Evolutionary conservation across 2,797 vertebrate species (phyloP).

Genomic region (Myripristis jacobus): DNA sequence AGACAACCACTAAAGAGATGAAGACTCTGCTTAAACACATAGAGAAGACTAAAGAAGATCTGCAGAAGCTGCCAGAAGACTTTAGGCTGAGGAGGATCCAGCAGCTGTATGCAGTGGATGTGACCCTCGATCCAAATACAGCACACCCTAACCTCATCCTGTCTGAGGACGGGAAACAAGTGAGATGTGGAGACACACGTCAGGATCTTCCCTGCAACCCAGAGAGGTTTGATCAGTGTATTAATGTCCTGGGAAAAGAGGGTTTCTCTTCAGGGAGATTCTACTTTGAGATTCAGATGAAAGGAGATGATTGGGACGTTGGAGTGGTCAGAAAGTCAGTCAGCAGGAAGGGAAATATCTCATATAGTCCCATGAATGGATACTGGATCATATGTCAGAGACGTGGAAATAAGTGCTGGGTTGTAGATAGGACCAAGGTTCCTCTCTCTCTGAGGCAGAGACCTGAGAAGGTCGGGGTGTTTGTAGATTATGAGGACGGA

Average conservation of each 20-base stretch:
- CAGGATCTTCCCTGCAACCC: not conserved
- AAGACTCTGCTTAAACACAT: not conserved
- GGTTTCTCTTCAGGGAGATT: constrained; percentile 42
- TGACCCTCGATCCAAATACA: constrained; percentile 55
- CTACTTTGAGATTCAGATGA: constrained; percentile 65
- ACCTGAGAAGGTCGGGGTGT: constrained; percentile 65
- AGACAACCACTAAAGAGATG: not conserved
- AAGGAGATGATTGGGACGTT: constrained; percentile 63
- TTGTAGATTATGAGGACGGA: constrained; percentile 64
- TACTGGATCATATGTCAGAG: constrained; percentile 65
- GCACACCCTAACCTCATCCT: constrained; percentile 41
- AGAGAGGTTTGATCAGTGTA: constrained; percentile 54
- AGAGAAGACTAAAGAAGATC: not conserved
- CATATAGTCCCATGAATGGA: constrained; percentile 48
- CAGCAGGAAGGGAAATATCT: constrained; percentile 50
- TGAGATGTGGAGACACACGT: constrained; percentile 49
- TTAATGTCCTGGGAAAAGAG: constrained; percentile 50
- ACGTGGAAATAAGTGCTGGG: constrained; percentile 44
- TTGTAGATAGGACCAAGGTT: constrained; percentile 17
- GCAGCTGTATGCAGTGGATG: constrained; percentile 36
- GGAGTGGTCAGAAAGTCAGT: constrained; percentile 39
- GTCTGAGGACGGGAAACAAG: constrained; percentile 54
- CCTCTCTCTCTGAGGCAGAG: constrained; percentile 27
- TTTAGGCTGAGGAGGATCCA: no score
- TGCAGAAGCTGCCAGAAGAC: not conserved